phyloP scores from a whole-genome alignment of 1,140 invertebrate genomes.

The Neodiprion lecontei region DNA sequence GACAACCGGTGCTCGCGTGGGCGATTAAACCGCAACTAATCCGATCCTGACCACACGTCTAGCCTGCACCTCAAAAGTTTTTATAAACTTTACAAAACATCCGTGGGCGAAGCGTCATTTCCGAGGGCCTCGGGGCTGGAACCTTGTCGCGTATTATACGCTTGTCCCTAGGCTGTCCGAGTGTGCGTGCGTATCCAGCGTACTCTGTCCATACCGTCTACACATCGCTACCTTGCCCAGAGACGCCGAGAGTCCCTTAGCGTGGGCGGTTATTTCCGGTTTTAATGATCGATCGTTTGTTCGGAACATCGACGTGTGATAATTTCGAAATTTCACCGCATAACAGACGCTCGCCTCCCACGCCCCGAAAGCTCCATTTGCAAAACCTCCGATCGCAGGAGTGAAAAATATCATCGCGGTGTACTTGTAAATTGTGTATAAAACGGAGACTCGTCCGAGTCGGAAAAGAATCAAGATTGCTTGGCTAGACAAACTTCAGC shows the following conservation, averaged over 20 bases:
- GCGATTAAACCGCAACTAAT: constrained; percentile 5
- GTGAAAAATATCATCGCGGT: too few relatives aligned
- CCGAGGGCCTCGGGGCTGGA: neutral
- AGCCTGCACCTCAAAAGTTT: neutral
- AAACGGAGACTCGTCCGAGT: too few relatives aligned
- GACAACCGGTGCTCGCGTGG: constrained; percentile 1
- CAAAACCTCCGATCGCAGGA: too few relatives aligned
- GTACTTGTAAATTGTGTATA: too few relatives aligned
- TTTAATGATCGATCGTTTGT: neutral
- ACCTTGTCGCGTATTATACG: neutral
- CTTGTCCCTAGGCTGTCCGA: too few relatives aligned
- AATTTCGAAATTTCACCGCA: neutral
- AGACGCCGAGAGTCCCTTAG: neutral
- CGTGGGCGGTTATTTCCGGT: neutral
- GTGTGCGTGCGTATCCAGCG: too few relatives aligned
- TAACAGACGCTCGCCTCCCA: too few relatives aligned
- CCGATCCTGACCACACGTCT: neutral
- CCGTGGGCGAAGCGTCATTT: neutral
- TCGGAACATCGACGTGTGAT: neutral
- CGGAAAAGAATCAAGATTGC: too few relatives aligned
- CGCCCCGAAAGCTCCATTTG: too few relatives aligned
- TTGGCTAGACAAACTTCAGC: too few relatives aligned
- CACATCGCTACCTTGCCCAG: neutral
- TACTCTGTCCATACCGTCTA: neutral
- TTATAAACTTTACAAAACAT: constrained; percentile 1